Base-by-base conservation (phyloP, 2,113 vertebrate genomes). In the Stigmatopora argus region DNA sequence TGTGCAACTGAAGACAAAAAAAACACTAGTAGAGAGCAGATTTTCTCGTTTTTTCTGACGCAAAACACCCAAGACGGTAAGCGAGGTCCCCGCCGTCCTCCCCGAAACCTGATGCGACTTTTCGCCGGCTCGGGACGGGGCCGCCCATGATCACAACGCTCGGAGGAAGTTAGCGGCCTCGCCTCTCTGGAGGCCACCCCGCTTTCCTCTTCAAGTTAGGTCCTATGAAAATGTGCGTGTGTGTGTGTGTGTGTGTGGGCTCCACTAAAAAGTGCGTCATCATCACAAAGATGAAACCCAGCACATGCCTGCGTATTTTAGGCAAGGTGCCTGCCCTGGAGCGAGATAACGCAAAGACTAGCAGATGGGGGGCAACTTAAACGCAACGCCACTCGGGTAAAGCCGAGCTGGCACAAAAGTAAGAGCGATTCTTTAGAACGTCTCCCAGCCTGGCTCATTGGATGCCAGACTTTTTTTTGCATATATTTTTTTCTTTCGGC, bases 331-430 rank as follows among this genome's bases (percentile, higher is more conserved):
- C 83, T 89, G 85, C 85, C 90, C 86, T 86, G 81, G 83, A 88
- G 87, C 87, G 77, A 86, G 87, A 86, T 87, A 85, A 86, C 89
- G 84, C 87, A 84, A 87, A 83, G 83, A 85, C 84, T 88, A 87
- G 83, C 88, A 87, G 81, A 89, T 89, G 86, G 86, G 83, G 85
- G 53, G 38, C 38, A 86, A 89, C 86, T 87, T 87, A 84, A 85
- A 86, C 73, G 85, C 71, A 87, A 83, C 81, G 81, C 86, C 86
- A 89, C 87, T 82, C 79, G 85, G 87, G 88, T 87, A 86, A 80
- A 86, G 83, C 83, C 80, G 81, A 83, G 82, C 84, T 85, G 85
- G 85, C 84, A 85, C 86, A 84, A 56, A 89, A 87, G 83, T 85
- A 78, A 86, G 77, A 84, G 76, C 78, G 85, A 80, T 81, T 87